Base-by-base conservation (phyloP, 2,797 vertebrate genomes). In the Serranus cabrilla region DNA sequence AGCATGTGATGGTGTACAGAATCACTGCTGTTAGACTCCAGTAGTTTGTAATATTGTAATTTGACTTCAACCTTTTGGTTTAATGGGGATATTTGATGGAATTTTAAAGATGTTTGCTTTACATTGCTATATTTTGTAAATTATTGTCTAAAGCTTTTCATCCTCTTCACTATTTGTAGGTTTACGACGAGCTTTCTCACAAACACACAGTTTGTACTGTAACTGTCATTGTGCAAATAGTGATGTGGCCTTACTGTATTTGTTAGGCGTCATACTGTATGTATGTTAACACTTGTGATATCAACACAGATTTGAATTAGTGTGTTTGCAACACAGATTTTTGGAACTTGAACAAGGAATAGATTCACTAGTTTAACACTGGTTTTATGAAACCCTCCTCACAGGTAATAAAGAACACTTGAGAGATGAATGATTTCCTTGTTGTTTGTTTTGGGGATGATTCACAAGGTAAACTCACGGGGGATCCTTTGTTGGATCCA, bases 221-320 rank as follows among this genome's bases (percentile, higher is more conserved):
- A 71, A 66, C 81, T 79, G 80, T 89, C 82, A 45, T 91, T 60
- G 89, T 93, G 88, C 76, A 76, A 82, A 58, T 88, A 62, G 91
- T 92, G 85, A 64, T 60, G 81, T 93, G 87, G 91, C 87, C 92
- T 90, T 89, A 86, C 68, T 84, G 90, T 93, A 65, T 82, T 68
- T 78, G 76, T 82, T 71, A 27, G 74, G 84, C 80, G 5, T 87
- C 76, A 63, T 84, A 39, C 74, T 75, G 65, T 89, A 27, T 17
- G 66, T 81, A 77, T 50, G 81, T 81, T 57, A 70, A 82, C 76
- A 82, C 78, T 75, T 58, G 83, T 78, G 64, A 81, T 60, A 76
- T 71, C 34, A 25, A 52, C 71, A 65, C 76, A 40, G 64, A 79
- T 71, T 76, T 66, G 21, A 81, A 72, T 70, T 21, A 2, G 20